These are phyloP conservation scores for Apamea sordens DNA, from an alignment of 2,888 invertebrate genomes.

Conservation along the genomic window DNA sequence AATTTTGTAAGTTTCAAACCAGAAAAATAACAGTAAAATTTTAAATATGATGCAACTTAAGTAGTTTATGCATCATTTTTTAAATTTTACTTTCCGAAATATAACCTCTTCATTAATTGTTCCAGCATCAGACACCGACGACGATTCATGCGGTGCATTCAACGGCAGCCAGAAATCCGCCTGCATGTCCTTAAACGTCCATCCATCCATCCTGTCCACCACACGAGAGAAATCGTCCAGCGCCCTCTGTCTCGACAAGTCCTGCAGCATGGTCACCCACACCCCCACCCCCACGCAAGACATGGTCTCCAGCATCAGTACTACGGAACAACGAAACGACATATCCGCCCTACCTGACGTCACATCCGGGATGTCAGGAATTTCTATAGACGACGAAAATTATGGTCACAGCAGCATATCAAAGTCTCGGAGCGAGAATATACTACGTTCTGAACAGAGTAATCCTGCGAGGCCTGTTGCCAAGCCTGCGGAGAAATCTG, in stretches of 20 bases:
- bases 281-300: conserved; percentile 89
- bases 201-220: conserved; percentile 83
- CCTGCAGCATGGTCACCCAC: conserved; percentile 86
- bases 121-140: conserved; percentile 86
- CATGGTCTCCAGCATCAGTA: conserved; percentile 89
- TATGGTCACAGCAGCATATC: conserved; percentile 87
- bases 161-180: conserved; percentile 89
- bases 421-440: conserved; percentile 88
- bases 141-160: conserved; percentile 88
- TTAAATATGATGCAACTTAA: too few species aligned
- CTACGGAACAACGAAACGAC: conserved; percentile 87
- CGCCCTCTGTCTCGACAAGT: conserved; percentile 88
- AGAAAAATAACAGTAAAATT: not conserved
- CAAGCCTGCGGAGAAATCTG: conserved; percentile 83
- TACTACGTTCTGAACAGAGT: conserved; percentile 85
- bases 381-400: conserved; percentile 88
- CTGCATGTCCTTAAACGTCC: conserved; percentile 86
- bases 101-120: conserved; percentile 2
- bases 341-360: conserved; percentile 85
- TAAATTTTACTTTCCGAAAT: not conserved
- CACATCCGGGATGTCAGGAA: conserved; percentile 88
- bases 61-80: too few species aligned
- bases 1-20: not conserved
- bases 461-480: conserved; percentile 75
- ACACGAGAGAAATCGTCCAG: conserved; percentile 87